Evolutionary conservation across 2,797 vertebrate species (phyloP).

Genomic region (Valencia hispanica): DNA sequence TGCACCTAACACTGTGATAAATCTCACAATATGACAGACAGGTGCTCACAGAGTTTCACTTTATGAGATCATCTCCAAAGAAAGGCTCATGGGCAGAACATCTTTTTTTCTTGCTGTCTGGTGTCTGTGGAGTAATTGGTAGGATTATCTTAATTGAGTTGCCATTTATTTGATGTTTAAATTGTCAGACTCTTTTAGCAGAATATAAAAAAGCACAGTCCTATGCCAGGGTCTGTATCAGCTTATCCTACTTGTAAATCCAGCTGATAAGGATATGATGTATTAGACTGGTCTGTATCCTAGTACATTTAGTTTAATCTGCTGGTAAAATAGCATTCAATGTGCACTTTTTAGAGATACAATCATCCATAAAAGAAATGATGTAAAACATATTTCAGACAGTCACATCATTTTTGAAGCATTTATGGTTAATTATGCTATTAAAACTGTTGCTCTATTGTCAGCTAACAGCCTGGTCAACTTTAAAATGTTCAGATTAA

Average conservation of each 20-base stretch:
- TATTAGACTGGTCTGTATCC: constrained; percentile 42
- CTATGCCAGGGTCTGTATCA: constrained; percentile 19
- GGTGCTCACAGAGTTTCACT: constrained; percentile 16
- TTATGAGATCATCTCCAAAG: constrained; percentile 24
- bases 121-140: constrained; percentile 47
- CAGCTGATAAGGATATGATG: constrained; percentile 38
- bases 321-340: constrained; percentile 1
- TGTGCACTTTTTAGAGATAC: constrained; percentile 39
- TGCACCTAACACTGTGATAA: neutral
- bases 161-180: constrained; percentile 45
- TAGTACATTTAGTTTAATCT: constrained; percentile 48
- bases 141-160: constrained; percentile 49
- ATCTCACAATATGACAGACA: constrained; percentile 6
- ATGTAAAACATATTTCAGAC: constrained; percentile 21
- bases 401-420: neutral
- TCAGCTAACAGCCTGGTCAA: constrained; percentile 17
- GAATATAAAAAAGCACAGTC: constrained; percentile 19
- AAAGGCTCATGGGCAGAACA: constrained; percentile 31
- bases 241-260: constrained; percentile 44
- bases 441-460: constrained; percentile 8
- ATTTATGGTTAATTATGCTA: neutral
- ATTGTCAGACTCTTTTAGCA: constrained; percentile 27
- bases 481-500: constrained; percentile 25
- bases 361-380: constrained; percentile 38
- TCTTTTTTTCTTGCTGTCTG: constrained; percentile 13